Conservation (phyloP, 2,797 vertebrate species). For the Pseudomugil tenellus region DNA sequence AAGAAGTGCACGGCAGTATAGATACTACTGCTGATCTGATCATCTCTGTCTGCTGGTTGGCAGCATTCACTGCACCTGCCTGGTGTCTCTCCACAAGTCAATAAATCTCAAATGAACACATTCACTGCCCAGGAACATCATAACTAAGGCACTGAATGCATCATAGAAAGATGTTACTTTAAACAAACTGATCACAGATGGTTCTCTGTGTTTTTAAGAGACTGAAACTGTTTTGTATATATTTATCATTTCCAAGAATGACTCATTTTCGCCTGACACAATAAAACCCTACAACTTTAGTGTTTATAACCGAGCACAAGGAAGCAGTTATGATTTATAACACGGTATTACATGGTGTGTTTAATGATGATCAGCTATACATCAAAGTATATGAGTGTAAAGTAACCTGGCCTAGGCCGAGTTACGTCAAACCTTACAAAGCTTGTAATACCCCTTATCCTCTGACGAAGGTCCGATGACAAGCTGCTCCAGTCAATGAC, state of each 20-base stretch:
- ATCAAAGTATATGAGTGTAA: conserved; percentile 66
- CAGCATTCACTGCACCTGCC: conserved; percentile 27
- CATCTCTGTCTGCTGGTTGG: conserved; percentile 54
- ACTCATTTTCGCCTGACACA: neutral
- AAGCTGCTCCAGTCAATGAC: conserved; percentile 82
- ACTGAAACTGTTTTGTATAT: neutral
- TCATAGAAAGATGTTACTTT: conserved; percentile 42
- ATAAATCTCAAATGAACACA: conserved; percentile 50
- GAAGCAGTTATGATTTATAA: conserved; percentile 51
- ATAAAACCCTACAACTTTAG: conserved; percentile 7
- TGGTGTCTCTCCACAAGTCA: conserved; percentile 49
- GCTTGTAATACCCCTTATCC: conserved; percentile 86
- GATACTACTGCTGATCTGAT: conserved; percentile 60
- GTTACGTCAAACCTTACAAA: conserved; percentile 85
- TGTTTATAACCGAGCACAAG: conserved; percentile 23
- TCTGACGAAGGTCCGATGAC: conserved; percentile 85
- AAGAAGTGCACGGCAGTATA: conserved; percentile 46
- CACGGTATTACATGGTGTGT: conserved; percentile 16
- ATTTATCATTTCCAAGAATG: neutral
- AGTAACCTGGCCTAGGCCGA: conserved; percentile 67
- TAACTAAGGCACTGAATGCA: conserved; percentile 27
- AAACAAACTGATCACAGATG: conserved; percentile 37
- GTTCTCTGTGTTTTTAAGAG: conserved; percentile 4
- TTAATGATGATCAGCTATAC: conserved; percentile 58
- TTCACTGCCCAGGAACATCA: conserved; percentile 14